A percentile compares a stretch with the other conserved stretches of the same genome.
These are phyloP conservation scores for Hemiscyllium ocellatum DNA, from an alignment of 2,113 vertebrate species.

Conservation along the genomic window DNA sequence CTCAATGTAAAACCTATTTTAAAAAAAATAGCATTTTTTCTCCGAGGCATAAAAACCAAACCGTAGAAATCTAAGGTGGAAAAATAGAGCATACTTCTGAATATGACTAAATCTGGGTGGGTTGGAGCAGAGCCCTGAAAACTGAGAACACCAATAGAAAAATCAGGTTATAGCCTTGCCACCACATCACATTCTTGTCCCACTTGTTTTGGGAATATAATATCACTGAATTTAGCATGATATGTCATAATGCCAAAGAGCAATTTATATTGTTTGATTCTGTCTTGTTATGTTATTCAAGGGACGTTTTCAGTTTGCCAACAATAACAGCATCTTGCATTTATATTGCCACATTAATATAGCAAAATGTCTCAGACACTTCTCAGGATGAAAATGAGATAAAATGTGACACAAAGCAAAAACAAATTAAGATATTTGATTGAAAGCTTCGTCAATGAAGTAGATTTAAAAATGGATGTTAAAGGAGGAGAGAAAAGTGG, in stretches of 20 bases:
- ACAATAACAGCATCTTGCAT: not conserved
- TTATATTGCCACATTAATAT: not conserved
- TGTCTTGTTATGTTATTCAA: not conserved
- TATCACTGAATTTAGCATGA: not conserved
- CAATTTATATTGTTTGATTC: not conserved
- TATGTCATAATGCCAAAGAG: not conserved
- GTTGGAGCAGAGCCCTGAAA: not conserved
- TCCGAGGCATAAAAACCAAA: not conserved
- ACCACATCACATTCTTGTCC: not conserved
- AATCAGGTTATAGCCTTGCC: not conserved
- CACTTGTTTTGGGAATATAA: not conserved
- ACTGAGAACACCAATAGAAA: not conserved
- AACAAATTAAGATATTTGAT: not conserved
- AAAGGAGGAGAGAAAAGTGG: not conserved
- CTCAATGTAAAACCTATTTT: not conserved
- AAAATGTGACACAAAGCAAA: not conserved
- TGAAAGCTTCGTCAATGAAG: not conserved
- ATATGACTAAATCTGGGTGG: not conserved
- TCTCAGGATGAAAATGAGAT: not conserved
- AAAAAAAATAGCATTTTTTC: not conserved
- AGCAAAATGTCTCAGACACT: not conserved
- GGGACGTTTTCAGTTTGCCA: not conserved
- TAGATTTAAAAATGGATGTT: not conserved
- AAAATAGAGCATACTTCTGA: not conserved
- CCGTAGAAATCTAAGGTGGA: not conserved